These are phyloP conservation scores for Eledone cirrhosa DNA, from an alignment of 2,888 invertebrate species.

Conservation along the genomic window DNA sequence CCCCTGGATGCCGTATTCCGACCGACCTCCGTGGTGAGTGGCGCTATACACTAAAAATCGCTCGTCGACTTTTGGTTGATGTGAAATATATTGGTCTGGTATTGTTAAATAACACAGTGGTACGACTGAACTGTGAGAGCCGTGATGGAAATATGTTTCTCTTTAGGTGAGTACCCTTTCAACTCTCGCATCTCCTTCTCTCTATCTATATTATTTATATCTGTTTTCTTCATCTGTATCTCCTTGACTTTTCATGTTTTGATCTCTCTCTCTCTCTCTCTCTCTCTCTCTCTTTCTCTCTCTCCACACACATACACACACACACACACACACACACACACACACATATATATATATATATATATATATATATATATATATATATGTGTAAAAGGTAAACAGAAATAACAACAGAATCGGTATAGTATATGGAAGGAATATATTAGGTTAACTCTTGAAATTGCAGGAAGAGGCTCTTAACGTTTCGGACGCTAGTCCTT, in stretches of 20 bases:
- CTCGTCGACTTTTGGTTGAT: conserved; percentile 45
- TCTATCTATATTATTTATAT: neutral
- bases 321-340: no score
- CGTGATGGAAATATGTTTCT: conserved; percentile 52
- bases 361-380: no score
- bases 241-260: neutral
- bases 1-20: conserved; percentile 52
- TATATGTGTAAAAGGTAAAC: no score
- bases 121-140: conserved; percentile 49
- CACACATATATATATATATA: no score
- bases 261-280: neutral
- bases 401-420: no score
- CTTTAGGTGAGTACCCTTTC: conserved; percentile 43
- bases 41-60: conserved; percentile 52
- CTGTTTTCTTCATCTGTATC: neutral
- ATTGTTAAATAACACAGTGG: conserved; percentile 44
- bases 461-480: no score
- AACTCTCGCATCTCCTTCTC: neutral
- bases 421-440: no score
- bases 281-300: neutral
- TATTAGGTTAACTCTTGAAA: no score
- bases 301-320: no score
- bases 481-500: no score
- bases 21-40: conserved; percentile 45
- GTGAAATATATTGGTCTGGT: conserved; percentile 44